These are phyloP conservation scores for Triops cancriformis DNA, from an alignment of 1,140 invertebrate genomes.

Conservation along the genomic window DNA sequence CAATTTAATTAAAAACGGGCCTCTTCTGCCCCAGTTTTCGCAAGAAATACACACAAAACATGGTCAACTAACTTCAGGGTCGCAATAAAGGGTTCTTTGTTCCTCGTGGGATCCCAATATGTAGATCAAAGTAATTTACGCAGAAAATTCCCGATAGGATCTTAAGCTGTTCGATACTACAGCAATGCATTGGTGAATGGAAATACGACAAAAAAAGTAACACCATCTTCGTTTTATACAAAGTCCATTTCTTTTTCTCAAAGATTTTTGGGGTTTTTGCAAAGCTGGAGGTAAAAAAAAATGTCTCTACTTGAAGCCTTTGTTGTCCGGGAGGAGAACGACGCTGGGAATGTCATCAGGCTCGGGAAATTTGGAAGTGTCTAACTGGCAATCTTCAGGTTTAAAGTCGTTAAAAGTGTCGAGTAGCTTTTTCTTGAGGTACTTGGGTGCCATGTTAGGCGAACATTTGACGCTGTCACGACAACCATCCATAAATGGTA, in stretches of 20 bases:
- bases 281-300: not conserved
- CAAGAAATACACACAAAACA: too few relatives aligned
- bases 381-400: constrained; percentile 23
- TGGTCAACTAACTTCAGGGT: too few relatives aligned
- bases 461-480: not conserved
- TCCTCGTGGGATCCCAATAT: too few relatives aligned
- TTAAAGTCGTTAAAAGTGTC: constrained; percentile 19
- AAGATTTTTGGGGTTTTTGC: not conserved
- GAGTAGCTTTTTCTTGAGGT: not conserved
- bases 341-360: constrained; percentile 43
- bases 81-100: too few relatives aligned
- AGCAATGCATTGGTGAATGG: too few relatives aligned
- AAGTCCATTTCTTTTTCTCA: not conserved
- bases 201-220: too few relatives aligned
- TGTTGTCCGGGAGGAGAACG: constrained; percentile 63
- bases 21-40: too few relatives aligned
- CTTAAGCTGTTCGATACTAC: too few relatives aligned
- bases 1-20: too few relatives aligned
- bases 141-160: too few relatives aligned
- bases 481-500: not conserved
- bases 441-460: constrained; percentile 19
- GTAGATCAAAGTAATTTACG: too few relatives aligned
- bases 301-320: constrained; percentile 55
- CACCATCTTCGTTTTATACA: too few relatives aligned
- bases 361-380: constrained; percentile 33